A percentile compares a stretch with the other conserved stretches of the same genome.
Evolutionary conservation across 92 coral and sea anemone species (phyloP).

Genomic region (Phenganax subtilis): DNA sequence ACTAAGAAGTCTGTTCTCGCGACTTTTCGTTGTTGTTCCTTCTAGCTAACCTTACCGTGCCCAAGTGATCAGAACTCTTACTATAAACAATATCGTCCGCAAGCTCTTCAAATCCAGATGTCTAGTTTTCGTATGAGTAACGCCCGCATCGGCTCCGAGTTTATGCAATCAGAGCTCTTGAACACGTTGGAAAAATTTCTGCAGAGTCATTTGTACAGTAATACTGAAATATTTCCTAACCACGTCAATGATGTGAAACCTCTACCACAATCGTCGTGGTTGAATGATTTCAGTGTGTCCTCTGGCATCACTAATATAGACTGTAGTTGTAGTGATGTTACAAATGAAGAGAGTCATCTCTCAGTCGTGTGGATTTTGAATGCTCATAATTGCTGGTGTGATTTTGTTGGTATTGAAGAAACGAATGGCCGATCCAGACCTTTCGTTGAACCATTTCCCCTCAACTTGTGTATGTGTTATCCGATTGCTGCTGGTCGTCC

Average conservation of each 20-base stretch:
- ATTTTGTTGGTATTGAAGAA: slow-evolving; percentile 74
- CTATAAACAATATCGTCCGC: slow-evolving; percentile 84
- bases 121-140: slow-evolving; percentile 80
- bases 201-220: slow-evolving; percentile 51
- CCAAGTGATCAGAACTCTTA: slow-evolving; percentile 74
- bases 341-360: slow-evolving; percentile 43
- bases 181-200: slow-evolving; percentile 45
- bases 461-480: slow-evolving; percentile 84
- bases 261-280: slow-evolving; percentile 78
- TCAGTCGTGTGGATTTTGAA: slow-evolving; percentile 82
- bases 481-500: slow-evolving; percentile 51
- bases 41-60: slow-evolving; percentile 77
- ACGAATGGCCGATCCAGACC: slow-evolving; percentile 76
- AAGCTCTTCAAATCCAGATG: slow-evolving; percentile 85
- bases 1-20: not conserved
- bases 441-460: slow-evolving; percentile 81
- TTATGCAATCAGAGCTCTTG: slow-evolving; percentile 83
- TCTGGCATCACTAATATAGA: slow-evolving; percentile 55
- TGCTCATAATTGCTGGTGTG: slow-evolving; percentile 85
- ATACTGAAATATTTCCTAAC: slow-evolving; percentile 64
- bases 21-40: not conserved
- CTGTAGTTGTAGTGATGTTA: slow-evolving; percentile 48
- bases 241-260: slow-evolving; percentile 62
- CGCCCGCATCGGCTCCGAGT: slow-evolving; percentile 73
- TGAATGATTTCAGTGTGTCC: slow-evolving; percentile 75